Evolutionary conservation across 2,113 vertebrate genomes (phyloP).

Genomic region (Cyanoderma ruficeps): DNA sequence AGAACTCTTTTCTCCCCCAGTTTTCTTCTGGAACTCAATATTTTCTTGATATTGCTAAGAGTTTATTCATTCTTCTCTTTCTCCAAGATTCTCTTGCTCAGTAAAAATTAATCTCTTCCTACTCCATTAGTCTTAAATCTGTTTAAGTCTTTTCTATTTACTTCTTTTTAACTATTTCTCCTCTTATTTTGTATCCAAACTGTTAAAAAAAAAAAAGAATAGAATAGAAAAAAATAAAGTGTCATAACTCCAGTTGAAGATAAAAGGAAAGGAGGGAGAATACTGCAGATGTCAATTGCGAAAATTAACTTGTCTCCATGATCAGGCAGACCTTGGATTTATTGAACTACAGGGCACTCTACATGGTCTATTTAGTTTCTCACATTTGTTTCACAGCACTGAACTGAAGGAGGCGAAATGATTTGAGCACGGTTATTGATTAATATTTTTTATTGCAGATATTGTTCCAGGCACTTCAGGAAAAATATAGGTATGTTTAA

Average conservation of each 20-base stretch:
- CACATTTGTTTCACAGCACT: neutral
- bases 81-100: neutral
- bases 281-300: neutral
- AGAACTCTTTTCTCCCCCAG: neutral
- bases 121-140: neutral
- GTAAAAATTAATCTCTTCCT: neutral
- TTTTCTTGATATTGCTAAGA: neutral
- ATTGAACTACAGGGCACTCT: constrained; percentile 22
- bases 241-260: neutral
- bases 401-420: neutral
- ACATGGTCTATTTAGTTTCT: constrained; percentile 36
- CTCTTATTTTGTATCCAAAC: neutral
- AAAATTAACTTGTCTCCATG: constrained; percentile 30
- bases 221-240: neutral
- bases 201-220: neutral
- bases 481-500: constrained; percentile 10
- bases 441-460: constrained; percentile 36
- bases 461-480: constrained; percentile 1
- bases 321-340: constrained; percentile 25
- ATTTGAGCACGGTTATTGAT: constrained; percentile 19
- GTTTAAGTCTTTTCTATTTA: neutral
- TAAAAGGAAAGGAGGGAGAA: neutral
- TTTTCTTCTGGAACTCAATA: neutral
- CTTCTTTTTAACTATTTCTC: neutral
- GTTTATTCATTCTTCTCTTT: neutral